phyloP scores from a whole-genome alignment of 1,140 invertebrate genomes.

The Brachionus sp. region DNA sequence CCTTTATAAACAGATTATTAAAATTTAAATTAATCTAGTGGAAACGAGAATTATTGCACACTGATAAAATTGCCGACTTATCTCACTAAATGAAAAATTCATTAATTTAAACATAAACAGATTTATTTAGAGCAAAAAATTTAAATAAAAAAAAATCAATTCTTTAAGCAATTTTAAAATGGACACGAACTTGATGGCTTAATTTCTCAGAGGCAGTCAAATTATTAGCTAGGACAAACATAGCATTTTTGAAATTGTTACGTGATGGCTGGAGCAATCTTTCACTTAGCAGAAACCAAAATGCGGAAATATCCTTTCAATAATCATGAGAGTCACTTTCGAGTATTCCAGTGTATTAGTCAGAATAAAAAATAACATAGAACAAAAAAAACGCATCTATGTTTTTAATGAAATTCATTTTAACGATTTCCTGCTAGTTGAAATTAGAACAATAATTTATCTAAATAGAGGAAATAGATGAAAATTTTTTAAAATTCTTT shows the following conservation, averaged over 20 bases:
- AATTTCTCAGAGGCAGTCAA: background rate
- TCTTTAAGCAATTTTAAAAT: background rate
- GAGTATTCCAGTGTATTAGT: background rate
- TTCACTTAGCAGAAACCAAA: background rate
- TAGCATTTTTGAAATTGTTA: background rate
- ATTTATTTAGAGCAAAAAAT: background rate
- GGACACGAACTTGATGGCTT: background rate
- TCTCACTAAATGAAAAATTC: background rate
- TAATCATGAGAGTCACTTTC: background rate
- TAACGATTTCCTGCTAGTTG: slow-evolving; percentile 1
- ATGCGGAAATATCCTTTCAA: background rate
- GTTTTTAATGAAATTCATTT: background rate
- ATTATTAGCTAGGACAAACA: background rate
- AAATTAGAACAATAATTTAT: slow-evolving; percentile 12
- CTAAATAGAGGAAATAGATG: background rate
- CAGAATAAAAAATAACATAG: background rate
- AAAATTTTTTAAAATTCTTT: background rate
- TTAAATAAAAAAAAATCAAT: background rate
- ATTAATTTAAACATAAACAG: background rate
- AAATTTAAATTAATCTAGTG: background rate
- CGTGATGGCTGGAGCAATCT: background rate
- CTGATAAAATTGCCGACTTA: background rate
- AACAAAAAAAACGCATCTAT: slow-evolving; percentile 7
- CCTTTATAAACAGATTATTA: background rate
- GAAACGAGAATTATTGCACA: background rate